Evolutionary conservation across 1,140 invertebrate species (phyloP).

Genomic region (Archivesica marissinica): DNA sequence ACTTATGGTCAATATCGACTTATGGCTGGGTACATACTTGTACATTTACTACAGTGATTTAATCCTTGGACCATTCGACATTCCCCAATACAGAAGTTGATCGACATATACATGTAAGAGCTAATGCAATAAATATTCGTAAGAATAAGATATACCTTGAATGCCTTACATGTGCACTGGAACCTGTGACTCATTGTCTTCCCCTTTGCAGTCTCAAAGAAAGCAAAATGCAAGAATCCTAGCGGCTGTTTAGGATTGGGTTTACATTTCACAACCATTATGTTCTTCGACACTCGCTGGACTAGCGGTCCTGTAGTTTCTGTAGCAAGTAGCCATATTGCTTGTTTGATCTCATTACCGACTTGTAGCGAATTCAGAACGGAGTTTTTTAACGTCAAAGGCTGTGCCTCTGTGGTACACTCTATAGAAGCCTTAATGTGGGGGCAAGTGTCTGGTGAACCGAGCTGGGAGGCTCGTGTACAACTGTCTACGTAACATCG

Average conservation of each 20-base stretch:
- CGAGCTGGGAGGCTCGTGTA: slow-evolving; percentile 71
- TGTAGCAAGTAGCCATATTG: slow-evolving; percentile 87
- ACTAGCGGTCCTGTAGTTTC: slow-evolving; percentile 89
- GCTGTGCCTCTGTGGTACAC: slow-evolving; percentile 88
- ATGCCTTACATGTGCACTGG: slow-evolving; percentile 88
- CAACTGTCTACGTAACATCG: slow-evolving; percentile 89
- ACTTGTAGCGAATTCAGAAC: slow-evolving; percentile 88
- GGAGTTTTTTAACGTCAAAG: slow-evolving; percentile 88
- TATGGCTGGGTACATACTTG: no score
- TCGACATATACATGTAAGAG: no score
- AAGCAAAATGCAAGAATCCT: slow-evolving; percentile 90
- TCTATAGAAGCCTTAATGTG: slow-evolving; percentile 89
- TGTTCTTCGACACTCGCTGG: slow-evolving; percentile 90
- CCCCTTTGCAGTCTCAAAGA: slow-evolving; percentile 86
- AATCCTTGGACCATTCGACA: no score
- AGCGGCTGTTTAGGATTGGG: slow-evolving; percentile 89
- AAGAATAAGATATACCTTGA: slow-evolving; percentile 86
- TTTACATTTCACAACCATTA: slow-evolving; percentile 92
- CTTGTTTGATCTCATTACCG: slow-evolving; percentile 88
- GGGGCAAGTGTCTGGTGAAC: slow-evolving; percentile 84
- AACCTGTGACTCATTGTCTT: slow-evolving; percentile 87
- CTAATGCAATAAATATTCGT: no score
- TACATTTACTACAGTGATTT: no score
- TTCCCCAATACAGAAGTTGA: no score
- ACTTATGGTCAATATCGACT: no score